Evolutionary conservation across 2,888 invertebrate species (phyloP).

Genomic region (Adineta ricciae): DNA sequence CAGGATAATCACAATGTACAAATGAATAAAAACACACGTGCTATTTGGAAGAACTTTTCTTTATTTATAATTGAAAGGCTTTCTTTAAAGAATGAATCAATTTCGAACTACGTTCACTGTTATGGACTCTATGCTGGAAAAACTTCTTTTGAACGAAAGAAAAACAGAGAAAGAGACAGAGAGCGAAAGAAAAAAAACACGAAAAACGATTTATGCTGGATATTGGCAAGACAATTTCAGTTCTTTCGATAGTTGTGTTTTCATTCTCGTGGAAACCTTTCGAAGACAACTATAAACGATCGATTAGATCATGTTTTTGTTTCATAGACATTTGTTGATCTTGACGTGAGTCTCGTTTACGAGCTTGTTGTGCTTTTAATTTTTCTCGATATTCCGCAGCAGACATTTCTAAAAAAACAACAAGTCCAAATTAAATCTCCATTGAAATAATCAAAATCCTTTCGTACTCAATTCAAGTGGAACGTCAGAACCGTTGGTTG

Average conservation of each 20-base stretch:
- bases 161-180: not conserved
- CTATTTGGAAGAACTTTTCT: not conserved
- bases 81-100: not conserved
- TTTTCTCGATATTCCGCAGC: not conserved
- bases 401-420: not conserved
- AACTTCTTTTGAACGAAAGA: not conserved
- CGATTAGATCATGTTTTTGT: not conserved
- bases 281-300: not conserved
- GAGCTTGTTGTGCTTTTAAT: not conserved
- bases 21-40: not conserved
- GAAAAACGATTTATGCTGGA: not conserved
- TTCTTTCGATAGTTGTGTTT: not conserved
- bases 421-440: not conserved
- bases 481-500: not conserved
- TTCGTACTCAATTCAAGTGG: not conserved
- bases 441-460: too few relatives aligned
- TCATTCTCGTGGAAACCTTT: not conserved
- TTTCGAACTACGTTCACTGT: not conserved
- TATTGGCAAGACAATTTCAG: not conserved
- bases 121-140: not conserved
- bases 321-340: not conserved
- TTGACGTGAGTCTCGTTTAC: not conserved
- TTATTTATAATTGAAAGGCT: not conserved
- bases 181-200: not conserved
- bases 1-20: too few relatives aligned